Evolutionary conservation across 2,797 vertebrate species (phyloP).

Genomic region (Spinus olivaceus): DNA sequence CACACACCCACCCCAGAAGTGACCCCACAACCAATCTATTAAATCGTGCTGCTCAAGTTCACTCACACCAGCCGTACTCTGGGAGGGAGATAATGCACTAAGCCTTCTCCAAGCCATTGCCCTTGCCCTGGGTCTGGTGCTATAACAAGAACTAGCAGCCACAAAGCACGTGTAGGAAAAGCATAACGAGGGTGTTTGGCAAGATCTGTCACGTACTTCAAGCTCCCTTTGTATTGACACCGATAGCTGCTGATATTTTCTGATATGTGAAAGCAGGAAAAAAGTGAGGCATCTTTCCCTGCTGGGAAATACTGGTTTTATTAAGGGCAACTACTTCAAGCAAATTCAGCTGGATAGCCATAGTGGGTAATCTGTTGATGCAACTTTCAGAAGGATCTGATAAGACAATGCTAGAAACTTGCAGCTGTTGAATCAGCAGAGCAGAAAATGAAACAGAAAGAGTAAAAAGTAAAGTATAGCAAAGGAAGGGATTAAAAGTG

Average conservation of each 20-base stretch:
- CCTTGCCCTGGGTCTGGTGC: not conserved
- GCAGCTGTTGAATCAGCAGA: constrained; percentile 61
- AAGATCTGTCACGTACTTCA: not conserved
- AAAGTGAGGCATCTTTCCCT: not conserved
- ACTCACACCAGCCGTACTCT: not conserved
- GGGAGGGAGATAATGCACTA: not conserved
- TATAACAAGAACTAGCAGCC: not conserved
- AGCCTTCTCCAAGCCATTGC: not conserved
- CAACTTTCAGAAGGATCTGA: constrained; percentile 35
- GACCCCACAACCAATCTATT: not conserved
- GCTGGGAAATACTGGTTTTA: not conserved
- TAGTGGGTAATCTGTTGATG: not conserved
- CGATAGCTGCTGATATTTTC: not conserved
- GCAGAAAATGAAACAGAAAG: constrained; percentile 66
- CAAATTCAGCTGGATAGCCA: not conserved
- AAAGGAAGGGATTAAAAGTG: constrained; percentile 45
- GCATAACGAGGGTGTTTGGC: not conserved
- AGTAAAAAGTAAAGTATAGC: constrained; percentile 12
- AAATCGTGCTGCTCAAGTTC: not conserved
- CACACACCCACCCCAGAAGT: not conserved
- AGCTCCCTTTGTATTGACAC: not conserved
- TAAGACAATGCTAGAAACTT: constrained; percentile 26
- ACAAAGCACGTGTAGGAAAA: not conserved
- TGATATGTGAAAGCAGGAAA: not conserved
- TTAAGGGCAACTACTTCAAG: not conserved